Evolutionary conservation across 2,888 invertebrate genomes (phyloP).

Genomic region (Troides aeacus): DNA sequence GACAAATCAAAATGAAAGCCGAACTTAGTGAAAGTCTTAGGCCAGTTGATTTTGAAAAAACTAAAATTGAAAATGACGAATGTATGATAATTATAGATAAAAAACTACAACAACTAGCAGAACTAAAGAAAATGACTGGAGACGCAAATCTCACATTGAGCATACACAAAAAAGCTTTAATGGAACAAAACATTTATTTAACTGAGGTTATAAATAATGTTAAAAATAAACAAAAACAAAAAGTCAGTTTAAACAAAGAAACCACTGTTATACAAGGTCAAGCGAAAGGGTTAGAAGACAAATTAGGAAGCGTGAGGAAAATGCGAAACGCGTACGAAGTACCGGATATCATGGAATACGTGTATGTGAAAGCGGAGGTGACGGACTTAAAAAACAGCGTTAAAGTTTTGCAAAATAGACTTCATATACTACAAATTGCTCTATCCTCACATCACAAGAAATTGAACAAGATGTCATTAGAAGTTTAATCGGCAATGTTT

Average conservation of each 20-base stretch:
- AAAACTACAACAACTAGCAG: constrained; percentile 73
- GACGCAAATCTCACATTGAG: constrained; percentile 78
- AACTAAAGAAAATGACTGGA: constrained; percentile 81
- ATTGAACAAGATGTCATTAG: constrained; percentile 36
- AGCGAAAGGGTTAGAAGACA: constrained; percentile 56
- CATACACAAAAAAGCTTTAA: constrained; percentile 78
- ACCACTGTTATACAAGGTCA: constrained; percentile 57
- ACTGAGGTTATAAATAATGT: constrained; percentile 63
- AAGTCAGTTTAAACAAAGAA: constrained; percentile 65
- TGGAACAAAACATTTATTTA: constrained; percentile 71
- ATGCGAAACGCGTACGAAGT: constrained; percentile 69
- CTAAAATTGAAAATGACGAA: constrained; percentile 81
- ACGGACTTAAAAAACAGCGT: constrained; percentile 65
- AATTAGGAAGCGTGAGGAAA: constrained; percentile 59
- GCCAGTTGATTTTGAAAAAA: constrained; percentile 82
- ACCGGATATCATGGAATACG: constrained; percentile 81
- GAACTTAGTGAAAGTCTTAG: constrained; percentile 80
- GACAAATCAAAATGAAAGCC: constrained; percentile 75
- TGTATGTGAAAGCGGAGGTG: constrained; percentile 73
- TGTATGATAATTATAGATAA: constrained; percentile 74
- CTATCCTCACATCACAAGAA: constrained; percentile 57
- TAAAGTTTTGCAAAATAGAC: constrained; percentile 58
- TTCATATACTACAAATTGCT: constrained; percentile 63
- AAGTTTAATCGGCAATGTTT: background rate
- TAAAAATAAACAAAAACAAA: constrained; percentile 57